phyloP scores from a whole-genome alignment of 1,140 invertebrate species.

The Artemia franciscana region DNA sequence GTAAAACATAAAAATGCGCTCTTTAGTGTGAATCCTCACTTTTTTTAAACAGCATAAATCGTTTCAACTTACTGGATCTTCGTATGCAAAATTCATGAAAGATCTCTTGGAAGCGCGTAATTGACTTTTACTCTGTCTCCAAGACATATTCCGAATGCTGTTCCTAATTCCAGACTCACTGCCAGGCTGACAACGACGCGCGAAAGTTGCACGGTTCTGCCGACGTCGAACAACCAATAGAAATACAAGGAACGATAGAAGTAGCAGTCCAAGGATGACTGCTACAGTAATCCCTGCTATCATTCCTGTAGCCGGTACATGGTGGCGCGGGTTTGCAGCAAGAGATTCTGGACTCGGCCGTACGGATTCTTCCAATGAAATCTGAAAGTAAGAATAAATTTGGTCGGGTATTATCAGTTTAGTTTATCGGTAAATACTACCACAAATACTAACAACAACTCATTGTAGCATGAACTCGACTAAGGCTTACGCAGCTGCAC shows the following conservation, averaged over 20 bases:
- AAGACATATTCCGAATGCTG: slow-evolving; percentile 23
- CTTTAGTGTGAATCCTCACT: too few species aligned
- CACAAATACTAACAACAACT: too few species aligned
- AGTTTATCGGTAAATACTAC: too few species aligned
- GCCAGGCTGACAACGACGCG: slow-evolving; percentile 59
- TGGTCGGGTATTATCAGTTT: too few species aligned
- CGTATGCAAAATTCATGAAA: slow-evolving; percentile 75
- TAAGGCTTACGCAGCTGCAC: too few species aligned
- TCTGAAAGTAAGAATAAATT: too few species aligned
- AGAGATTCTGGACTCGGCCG: not conserved
- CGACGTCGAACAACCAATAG: slow-evolving; percentile 43
- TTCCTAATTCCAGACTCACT: slow-evolving; percentile 71
- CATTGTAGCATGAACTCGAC: too few species aligned
- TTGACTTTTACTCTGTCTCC: slow-evolving; percentile 32
- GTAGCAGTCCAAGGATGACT: not conserved
- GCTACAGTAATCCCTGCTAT: not conserved
- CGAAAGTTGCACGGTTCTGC: slow-evolving; percentile 38
- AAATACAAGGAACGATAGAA: slow-evolving; percentile 12
- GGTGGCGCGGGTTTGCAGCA: not conserved
- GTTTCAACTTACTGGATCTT: slow-evolving; percentile 54
- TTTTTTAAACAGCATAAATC: too few species aligned
- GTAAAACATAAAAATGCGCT: too few species aligned
- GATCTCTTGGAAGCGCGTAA: slow-evolving; percentile 47
- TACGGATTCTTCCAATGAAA: not conserved
- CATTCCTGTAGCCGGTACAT: not conserved